phyloP scores from a whole-genome alignment of 1,140 invertebrate genomes.

The Scaptomyza hsui region DNA sequence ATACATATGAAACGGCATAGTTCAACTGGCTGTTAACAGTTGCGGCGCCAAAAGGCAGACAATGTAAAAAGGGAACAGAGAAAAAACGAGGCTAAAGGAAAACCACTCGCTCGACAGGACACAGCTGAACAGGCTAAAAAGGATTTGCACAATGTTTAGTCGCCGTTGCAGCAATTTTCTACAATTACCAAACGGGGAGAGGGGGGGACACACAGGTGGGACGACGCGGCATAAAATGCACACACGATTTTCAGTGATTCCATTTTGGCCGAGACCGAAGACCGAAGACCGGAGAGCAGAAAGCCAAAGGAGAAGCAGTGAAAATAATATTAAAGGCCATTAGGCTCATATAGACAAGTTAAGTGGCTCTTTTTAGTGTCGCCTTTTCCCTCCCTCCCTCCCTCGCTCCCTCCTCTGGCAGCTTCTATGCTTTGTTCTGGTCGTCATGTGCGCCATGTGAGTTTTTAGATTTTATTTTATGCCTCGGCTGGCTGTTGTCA shows the following conservation, averaged over 20 bases:
- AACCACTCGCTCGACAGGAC: constrained; percentile 24
- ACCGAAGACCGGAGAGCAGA: constrained; percentile 33
- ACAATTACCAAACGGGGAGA: constrained; percentile 73
- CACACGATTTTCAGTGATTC: constrained; percentile 79
- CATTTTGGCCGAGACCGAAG: constrained; percentile 40
- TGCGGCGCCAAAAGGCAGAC: constrained; percentile 68
- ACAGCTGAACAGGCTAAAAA: constrained; percentile 49
- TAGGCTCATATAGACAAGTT: constrained; percentile 84
- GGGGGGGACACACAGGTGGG: constrained; percentile 63
- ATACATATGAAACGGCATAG: constrained; percentile 78
- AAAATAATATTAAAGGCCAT: constrained; percentile 83
- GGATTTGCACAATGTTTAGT: constrained; percentile 82
- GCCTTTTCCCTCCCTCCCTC: background rate
- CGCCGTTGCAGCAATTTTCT: constrained; percentile 81
- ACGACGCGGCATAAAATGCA: constrained; percentile 73
- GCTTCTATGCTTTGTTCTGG: constrained; percentile 15
- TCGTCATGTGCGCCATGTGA: constrained; percentile 55
- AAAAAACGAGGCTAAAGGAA: constrained; percentile 23
- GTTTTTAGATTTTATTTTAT: constrained; percentile 79
- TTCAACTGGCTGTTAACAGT: constrained; percentile 82
- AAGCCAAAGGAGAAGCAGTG: constrained; percentile 65
- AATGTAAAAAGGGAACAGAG: constrained; percentile 28
- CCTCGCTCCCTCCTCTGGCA: background rate
- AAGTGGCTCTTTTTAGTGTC: constrained; percentile 77
- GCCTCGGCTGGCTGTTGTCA: constrained; percentile 63